phyloP scores from a whole-genome alignment of 2,888 invertebrate species.

The Galeruca laticollis region DNA sequence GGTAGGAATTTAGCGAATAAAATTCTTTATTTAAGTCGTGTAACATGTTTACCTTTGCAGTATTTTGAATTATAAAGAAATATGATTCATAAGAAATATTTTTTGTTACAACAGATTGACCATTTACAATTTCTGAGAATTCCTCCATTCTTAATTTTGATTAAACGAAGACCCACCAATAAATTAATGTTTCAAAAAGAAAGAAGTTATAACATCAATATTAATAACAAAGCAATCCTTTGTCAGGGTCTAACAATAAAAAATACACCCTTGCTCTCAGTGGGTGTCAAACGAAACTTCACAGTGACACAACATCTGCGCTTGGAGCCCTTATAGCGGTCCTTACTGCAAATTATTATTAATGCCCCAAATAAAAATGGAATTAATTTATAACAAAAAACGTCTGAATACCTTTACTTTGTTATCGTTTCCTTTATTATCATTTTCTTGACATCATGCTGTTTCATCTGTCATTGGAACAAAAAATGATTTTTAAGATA shows the following conservation, averaged over 20 bases:
- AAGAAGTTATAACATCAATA: constrained; percentile 58
- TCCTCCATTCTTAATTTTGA: constrained; percentile 9
- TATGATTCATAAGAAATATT: too few relatives aligned
- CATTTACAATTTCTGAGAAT: neutral
- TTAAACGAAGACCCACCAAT: constrained; percentile 20
- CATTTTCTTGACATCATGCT: constrained; percentile 27
- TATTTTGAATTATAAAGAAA: too few relatives aligned
- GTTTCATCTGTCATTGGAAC: constrained; percentile 27
- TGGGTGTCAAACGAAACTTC: constrained; percentile 57
- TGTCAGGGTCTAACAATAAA: constrained; percentile 58
- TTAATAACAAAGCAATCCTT: constrained; percentile 61
- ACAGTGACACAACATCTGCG: constrained; percentile 65
- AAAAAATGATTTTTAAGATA: constrained; percentile 22
- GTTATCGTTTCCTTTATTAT: constrained; percentile 32
- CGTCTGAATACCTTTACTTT: constrained; percentile 30
- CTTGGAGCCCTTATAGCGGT: constrained; percentile 47
- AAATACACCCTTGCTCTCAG: constrained; percentile 59
- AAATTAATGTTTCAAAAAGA: constrained; percentile 27
- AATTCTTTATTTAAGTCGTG: too few relatives aligned
- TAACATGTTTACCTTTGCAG: too few relatives aligned
- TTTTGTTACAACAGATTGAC: too few relatives aligned
- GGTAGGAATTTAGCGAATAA: too few relatives aligned
- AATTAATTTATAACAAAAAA: constrained; percentile 34
- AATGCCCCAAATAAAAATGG: constrained; percentile 51
- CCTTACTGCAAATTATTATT: constrained; percentile 61